Evolutionary conservation across 1,140 invertebrate species (phyloP).

Genomic region (Pogonomyrmex barbatus): DNA sequence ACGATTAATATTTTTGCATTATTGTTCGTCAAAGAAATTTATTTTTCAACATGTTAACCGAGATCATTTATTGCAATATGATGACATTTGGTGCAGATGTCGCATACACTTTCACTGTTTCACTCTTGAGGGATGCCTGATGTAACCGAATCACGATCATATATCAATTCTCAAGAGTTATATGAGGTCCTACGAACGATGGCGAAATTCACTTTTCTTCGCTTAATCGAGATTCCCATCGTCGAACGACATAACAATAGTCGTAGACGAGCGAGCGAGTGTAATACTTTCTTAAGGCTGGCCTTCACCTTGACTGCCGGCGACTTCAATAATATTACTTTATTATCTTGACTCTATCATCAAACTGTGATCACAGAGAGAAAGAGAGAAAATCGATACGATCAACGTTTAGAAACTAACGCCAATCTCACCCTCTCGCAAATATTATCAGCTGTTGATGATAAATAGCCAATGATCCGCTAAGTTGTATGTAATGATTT

Average conservation of each 20-base stretch:
- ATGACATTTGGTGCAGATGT: constrained; percentile 33
- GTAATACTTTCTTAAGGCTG: constrained; percentile 61
- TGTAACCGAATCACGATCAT: constrained; percentile 39
- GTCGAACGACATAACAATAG: constrained; percentile 21
- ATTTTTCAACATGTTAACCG: neutral
- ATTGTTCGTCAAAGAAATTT: neutral
- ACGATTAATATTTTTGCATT: neutral
- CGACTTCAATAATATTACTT: constrained; percentile 1
- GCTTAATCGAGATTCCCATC: neutral
- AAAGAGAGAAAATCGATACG: constrained; percentile 13
- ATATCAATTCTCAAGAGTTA: constrained; percentile 28
- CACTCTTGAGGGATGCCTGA: constrained; percentile 9
- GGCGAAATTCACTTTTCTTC: constrained; percentile 59
- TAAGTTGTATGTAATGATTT: neutral
- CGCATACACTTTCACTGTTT: constrained; percentile 63
- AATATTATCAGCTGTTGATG: neutral
- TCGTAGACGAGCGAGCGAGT: constrained; percentile 2
- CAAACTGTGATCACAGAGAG: neutral
- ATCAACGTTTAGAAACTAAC: constrained; percentile 35
- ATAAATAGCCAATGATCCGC: neutral
- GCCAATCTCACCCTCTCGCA: neutral
- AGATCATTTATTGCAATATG: neutral
- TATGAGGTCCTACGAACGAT: neutral
- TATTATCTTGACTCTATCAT: constrained; percentile 21
- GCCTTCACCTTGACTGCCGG: constrained; percentile 69